Conservation (phyloP, 2,888 invertebrate species). For the Oxyteleia sp. region DNA sequence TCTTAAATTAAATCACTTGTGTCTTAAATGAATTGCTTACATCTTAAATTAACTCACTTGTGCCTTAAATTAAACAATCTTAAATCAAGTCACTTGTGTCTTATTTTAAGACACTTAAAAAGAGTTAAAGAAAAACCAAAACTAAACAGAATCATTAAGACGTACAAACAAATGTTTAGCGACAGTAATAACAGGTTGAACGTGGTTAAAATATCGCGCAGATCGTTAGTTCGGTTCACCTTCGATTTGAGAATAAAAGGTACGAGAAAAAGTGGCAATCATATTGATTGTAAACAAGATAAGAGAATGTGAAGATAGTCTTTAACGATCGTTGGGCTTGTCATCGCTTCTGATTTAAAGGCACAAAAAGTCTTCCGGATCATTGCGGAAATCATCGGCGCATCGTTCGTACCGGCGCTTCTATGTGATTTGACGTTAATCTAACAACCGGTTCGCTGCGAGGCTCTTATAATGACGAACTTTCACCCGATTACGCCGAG, state of each 20-base stretch:
- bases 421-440: conserved; percentile 80
- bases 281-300: conserved; percentile 60
- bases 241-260: conserved; percentile 15
- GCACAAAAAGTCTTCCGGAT: conserved; percentile 73
- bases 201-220: not conserved
- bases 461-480: conserved; percentile 80
- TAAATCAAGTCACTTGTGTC: no score
- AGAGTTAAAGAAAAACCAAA: no score
- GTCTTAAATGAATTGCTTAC: no score
- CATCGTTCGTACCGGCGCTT: conserved; percentile 64
- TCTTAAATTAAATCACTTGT: no score
- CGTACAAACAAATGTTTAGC: no score
- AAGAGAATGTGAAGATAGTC: conserved; percentile 44
- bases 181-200: no score
- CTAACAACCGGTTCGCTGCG: conserved; percentile 77
- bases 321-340: conserved; percentile 69
- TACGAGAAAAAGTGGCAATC: conserved; percentile 18
- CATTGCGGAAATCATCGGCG: conserved; percentile 73
- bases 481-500: conserved; percentile 78
- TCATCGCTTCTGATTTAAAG: conserved; percentile 72
- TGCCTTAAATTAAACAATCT: no score
- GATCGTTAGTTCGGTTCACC: conserved; percentile 14
- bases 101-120: no score
- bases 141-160: no score
- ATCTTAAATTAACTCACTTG: no score